Conservation (phyloP, 2,113 vertebrate species). For the Brachionichthys hirsutus region DNA sequence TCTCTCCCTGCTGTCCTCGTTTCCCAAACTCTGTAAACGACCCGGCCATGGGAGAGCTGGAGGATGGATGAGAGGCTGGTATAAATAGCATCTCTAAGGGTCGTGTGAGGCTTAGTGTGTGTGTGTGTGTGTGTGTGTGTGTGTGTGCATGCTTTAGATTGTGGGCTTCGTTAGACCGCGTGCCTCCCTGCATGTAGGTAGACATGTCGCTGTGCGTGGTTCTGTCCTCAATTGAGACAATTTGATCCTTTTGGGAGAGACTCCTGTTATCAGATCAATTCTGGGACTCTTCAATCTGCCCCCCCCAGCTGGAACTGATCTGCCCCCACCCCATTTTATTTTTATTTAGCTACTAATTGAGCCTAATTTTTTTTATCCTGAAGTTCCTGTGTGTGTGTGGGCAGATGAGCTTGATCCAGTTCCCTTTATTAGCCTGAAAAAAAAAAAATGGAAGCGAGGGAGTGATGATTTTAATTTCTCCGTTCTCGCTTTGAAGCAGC, state of each 20-base stretch:
- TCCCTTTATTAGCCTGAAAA: constrained; percentile 66
- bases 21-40: constrained; percentile 65
- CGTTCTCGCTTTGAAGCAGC: constrained; percentile 61
- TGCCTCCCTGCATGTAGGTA: background rate
- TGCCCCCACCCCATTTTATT: constrained; percentile 61
- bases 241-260: constrained; percentile 43
- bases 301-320: constrained; percentile 66
- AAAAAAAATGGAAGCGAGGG: constrained; percentile 51
- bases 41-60: constrained; percentile 62
- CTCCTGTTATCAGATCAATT: constrained; percentile 53
- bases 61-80: constrained; percentile 66
- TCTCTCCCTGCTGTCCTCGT: constrained; percentile 63
- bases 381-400: constrained; percentile 48
- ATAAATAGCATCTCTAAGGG: constrained; percentile 70
- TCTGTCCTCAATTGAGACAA: constrained; percentile 28
- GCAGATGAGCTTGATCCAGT: constrained; percentile 39
- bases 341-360: constrained; percentile 49
- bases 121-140: constrained; percentile 5
- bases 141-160: constrained; percentile 14
- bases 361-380: constrained; percentile 39
- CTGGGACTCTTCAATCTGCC: constrained; percentile 65
- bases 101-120: constrained; percentile 36
- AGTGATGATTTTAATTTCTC: constrained; percentile 56
- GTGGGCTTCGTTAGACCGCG: constrained; percentile 8
- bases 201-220: constrained; percentile 6